Base-by-base conservation (phyloP, 2,888 invertebrate species). In the Syrphus vitripennis region DNA sequence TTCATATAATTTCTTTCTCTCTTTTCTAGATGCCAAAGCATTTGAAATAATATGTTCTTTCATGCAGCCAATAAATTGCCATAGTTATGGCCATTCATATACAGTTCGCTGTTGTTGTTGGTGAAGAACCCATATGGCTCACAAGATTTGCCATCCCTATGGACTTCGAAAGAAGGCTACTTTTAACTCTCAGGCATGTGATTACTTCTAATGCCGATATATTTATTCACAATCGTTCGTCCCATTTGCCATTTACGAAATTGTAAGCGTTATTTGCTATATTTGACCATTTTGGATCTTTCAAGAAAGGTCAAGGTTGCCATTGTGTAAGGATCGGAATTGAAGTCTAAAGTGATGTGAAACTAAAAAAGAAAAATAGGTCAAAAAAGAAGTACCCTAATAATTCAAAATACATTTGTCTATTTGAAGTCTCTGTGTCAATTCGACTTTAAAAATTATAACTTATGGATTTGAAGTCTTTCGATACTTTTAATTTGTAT, bases 41-140 rank as follows among this genome's bases (percentile, higher is more conserved):
- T 84, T 84, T 84, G 84, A 84, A 84, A 84, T 84, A 84, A 84
- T 84, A 84, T 84, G 80, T 84, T 84, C 80, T 69, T 84, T 84
- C 84, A 84, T 84, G 80, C 80, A 84, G 84, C 84, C 80, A 84
- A 80, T 84, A 84, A 84, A 84, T 84, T 84, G 72, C 80, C 72
- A 77, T 57, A 69, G 80, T 80, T 80, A 84, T 84, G 84, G 80
- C 65, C 6, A 24, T 63, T 40, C 79, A 72, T n/a, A n/a, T n/a
- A n/a, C 45, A 34, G 45, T 37, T n/a, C n/a, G n/a, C n/a, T 59
- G 19, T 21, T 59, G 34, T 57, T 57, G 29, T 21, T 42, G 6
- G 5, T 26, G 3, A 61, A 31, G 37, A 82, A 55, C 21, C 40
- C 69, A 31, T 12, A 40, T n/a, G n/a, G n/a, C n/a, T n/a, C 12